phyloP scores from a whole-genome alignment of 2,113 vertebrate genomes.

The Cyprinodon tularosa region DNA sequence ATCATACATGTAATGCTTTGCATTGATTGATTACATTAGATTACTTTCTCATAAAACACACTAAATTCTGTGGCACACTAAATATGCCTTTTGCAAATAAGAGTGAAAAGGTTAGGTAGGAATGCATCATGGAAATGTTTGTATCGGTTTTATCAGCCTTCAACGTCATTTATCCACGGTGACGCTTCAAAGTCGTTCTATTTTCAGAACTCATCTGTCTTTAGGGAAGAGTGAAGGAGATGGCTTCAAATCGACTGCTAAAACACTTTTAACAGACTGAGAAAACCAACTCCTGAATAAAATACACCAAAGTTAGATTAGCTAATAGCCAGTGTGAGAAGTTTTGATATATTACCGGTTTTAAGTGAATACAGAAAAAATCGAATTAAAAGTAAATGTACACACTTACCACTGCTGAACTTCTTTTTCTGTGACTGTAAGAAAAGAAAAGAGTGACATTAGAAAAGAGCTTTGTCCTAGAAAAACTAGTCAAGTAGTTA shows the following conservation, averaged over 20 bases:
- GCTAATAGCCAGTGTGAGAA: background rate
- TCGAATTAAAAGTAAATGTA: slow-evolving; percentile 35
- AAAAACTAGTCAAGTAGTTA: slow-evolving; percentile 40
- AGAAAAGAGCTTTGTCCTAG: slow-evolving; percentile 47
- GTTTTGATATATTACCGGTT: background rate
- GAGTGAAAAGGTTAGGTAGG: slow-evolving; percentile 47
- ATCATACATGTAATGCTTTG: background rate
- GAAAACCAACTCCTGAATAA: slow-evolving; percentile 6
- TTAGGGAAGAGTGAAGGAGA: slow-evolving; percentile 43
- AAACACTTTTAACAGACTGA: slow-evolving; percentile 3
- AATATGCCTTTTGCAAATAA: slow-evolving; percentile 38
- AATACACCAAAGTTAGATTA: slow-evolving; percentile 6
- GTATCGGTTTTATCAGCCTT: slow-evolving; percentile 60
- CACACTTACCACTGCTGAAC: slow-evolving; percentile 95
- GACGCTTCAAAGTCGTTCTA: slow-evolving; percentile 66
- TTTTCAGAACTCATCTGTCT: slow-evolving; percentile 66
- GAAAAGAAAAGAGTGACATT: slow-evolving; percentile 70
- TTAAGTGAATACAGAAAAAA: slow-evolving; percentile 18
- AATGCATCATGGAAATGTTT: slow-evolving; percentile 58
- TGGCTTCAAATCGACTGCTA: slow-evolving; percentile 36
- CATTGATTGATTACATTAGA: background rate
- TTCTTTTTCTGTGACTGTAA: slow-evolving; percentile 94
- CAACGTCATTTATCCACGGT: slow-evolving; percentile 49
- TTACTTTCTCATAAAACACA: background rate
- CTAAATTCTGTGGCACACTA: background rate